Conservation (phyloP, 2,113 vertebrate genomes). For the Pterocles gutturalis region DNA sequence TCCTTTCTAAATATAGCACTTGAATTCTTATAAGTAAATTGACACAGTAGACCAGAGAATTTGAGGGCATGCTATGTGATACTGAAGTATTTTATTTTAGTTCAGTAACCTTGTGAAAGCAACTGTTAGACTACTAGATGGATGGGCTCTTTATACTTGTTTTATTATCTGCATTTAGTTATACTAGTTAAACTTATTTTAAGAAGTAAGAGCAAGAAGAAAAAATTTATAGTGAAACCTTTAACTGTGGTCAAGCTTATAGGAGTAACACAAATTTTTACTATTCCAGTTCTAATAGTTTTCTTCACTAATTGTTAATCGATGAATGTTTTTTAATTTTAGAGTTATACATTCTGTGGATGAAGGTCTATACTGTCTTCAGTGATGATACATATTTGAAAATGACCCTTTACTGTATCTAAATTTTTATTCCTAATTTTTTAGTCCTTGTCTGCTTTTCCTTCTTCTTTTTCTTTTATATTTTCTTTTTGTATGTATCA, state of each 20-base stretch:
- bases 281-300: not conserved
- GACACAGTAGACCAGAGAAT: not conserved
- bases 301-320: not conserved
- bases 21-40: not conserved
- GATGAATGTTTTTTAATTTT: not conserved
- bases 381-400: not conserved
- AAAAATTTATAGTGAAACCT: not conserved
- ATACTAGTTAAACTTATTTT: not conserved
- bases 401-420: not conserved
- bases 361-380: not conserved
- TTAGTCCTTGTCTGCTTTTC: not conserved
- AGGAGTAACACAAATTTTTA: not conserved
- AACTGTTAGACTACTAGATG: not conserved
- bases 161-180: not conserved
- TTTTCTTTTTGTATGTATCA: not conserved
- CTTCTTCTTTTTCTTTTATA: not conserved
- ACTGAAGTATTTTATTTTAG: not conserved
- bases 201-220: not conserved
- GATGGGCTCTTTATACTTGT: not conserved
- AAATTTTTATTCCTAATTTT: not conserved
- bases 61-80: not conserved
- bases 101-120: not conserved
- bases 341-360: not conserved
- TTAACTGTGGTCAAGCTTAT: not conserved
- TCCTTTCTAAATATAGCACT: not conserved